Evolutionary conservation across 2,888 invertebrate genomes (phyloP), one percentile per base, ranked within the genome.

Genomic region (Chrysotoxum bicinctum): DNA sequence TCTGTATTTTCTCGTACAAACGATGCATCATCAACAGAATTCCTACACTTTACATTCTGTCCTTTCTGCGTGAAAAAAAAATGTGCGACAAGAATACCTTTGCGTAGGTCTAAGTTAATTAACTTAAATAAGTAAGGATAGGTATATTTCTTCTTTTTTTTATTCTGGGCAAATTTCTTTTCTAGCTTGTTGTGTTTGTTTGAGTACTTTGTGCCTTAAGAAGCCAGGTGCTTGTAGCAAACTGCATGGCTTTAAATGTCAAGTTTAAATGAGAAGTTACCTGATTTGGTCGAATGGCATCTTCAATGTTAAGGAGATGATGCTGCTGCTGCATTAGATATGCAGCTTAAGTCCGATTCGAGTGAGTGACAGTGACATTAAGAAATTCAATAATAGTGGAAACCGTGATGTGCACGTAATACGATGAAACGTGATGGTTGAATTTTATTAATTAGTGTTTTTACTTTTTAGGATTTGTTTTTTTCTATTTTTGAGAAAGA

Each of bases 101-200:
- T 58, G 43, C 69, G 83, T 79, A 74, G 62, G 56, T 50, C 70
- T 64, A 26, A 69, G 69, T 75, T 75, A 83, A 83, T 83, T 83
- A 78, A 78, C 78, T 43, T 73, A 74, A 83, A 74, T 74, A 78
- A 37, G 70, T 60, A 68, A 19, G 35, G 37, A 70, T 21, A 5
- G 9, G 7, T 50, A 21, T 10, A 12, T 21, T 35, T 66, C 19
- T 77, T 70, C 23, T 48, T 40, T 56, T 78, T 64, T n/a, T 40
- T 40, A n/a, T n/a, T n/a, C n/a, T n/a, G n/a, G n/a, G 19, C n/a
- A 26, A 70, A 37, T 26, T 26, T 35, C 14, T 23, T 45, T 45
- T 30, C 43, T 64, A 43, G 35, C 54, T 56, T 21, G 56, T 48
- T 32, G 50, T 19, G 48, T 19, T 40, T 30, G 26, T 56, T 12